Conservation (phyloP, 2,113 vertebrate species). For the Mustelus asterias region DNA sequence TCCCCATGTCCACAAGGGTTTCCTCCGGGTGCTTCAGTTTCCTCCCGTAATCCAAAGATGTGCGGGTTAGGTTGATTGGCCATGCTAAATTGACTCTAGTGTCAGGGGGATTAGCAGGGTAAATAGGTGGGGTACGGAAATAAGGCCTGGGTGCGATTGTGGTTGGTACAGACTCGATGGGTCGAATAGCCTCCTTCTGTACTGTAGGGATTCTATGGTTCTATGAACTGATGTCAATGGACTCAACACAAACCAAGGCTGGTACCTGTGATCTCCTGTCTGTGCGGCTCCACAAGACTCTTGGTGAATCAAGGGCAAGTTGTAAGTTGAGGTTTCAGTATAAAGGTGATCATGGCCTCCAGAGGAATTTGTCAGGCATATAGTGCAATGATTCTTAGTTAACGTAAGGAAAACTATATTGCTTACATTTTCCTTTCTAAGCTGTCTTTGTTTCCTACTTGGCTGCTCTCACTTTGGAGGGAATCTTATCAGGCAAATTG, state of each 20-base stretch:
- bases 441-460: not conserved
- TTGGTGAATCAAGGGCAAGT: not conserved
- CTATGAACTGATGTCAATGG: not conserved
- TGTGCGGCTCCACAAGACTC: not conserved
- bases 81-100: too few relatives aligned
- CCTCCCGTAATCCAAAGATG: too few relatives aligned
- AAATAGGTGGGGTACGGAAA: too few relatives aligned
- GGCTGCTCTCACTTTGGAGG: not conserved
- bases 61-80: too few relatives aligned
- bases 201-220: too few relatives aligned
- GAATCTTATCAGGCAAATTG: not conserved
- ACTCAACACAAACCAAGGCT: not conserved
- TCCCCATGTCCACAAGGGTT: too few relatives aligned
- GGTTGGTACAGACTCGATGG: too few relatives aligned
- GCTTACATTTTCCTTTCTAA: not conserved
- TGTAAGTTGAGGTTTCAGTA: not conserved
- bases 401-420: not conserved
- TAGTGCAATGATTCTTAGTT: not conserved
- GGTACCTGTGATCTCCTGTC: not conserved
- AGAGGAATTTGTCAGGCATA: not conserved
- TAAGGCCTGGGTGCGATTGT: too few relatives aligned
- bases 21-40: too few relatives aligned
- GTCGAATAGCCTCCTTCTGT: too few relatives aligned
- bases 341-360: not conserved
- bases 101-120: too few relatives aligned